Conservation (phyloP, 2,888 invertebrate genomes). For the Morpho achilles region DNA sequence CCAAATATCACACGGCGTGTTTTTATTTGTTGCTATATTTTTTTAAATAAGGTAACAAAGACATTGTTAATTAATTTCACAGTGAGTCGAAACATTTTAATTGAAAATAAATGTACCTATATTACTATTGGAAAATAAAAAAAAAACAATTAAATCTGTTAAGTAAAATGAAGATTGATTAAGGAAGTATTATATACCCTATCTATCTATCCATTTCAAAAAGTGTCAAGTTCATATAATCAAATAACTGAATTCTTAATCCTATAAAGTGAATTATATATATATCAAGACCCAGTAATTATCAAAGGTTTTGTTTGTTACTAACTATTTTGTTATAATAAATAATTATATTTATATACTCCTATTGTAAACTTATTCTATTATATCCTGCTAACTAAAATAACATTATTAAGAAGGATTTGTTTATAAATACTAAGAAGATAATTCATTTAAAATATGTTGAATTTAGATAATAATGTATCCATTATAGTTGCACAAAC, state of each 20-base stretch:
- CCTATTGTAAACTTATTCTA: constrained; percentile 8
- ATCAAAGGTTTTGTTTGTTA: constrained; percentile 28
- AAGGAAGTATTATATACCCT: constrained; percentile 8
- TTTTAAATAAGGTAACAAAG: too few species aligned
- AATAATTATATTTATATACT: constrained; percentile 13
- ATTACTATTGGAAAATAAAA: too few species aligned
- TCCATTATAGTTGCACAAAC: constrained; percentile 39
- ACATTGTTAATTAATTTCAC: too few species aligned
- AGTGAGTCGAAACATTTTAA: too few species aligned
- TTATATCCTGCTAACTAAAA: constrained; percentile 22
- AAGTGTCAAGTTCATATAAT: constrained; percentile 14
- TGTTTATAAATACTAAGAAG: constrained; percentile 9
- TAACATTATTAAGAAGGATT: constrained; percentile 21
- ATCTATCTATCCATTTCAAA: constrained; percentile 19
- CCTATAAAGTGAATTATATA: constrained; percentile 13
- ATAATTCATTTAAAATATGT: constrained; percentile 7
- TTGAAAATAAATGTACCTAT: too few species aligned
- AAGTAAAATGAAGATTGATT: too few species aligned
- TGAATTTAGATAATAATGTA: constrained; percentile 7
- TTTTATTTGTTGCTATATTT: constrained; percentile 17
- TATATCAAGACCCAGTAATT: constrained; percentile 21
- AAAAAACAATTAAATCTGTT: too few species aligned
- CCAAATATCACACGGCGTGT: too few species aligned
- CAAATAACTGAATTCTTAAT: constrained; percentile 41
- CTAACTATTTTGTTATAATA: constrained; percentile 21